Evolutionary conservation across 2,888 invertebrate genomes (phyloP), one percentile per base, ranked within the genome.

Genomic region (Archips crataeganus): DNA sequence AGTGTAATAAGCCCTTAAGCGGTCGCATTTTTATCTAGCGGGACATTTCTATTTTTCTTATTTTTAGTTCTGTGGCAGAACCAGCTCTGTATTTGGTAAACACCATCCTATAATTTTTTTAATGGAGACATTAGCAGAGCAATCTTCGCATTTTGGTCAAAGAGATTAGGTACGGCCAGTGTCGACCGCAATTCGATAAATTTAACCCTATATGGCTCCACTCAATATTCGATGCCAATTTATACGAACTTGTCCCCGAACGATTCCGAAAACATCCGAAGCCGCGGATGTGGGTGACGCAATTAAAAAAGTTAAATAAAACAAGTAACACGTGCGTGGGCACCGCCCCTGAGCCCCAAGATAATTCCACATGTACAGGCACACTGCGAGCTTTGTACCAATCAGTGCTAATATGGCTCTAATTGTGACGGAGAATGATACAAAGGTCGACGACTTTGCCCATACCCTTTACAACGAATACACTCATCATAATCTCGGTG

Each of bases 271-370:
- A 78, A 74, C 70, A 71, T 34, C 71, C 79, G 78, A 75, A 75
- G 73, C 74, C 36, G 67, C 71, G 69, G 76, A 84, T 85, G 89
- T 90, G 90, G 91, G 90, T 88, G 90, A 88, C 81, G 85, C 84
- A 90, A 90, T 91, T 89, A 91, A 92, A 89, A 90, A 90, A 87
- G 85, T 83, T 85, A 73, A 83, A 90, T 87, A 87, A 90, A 91
- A 87, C 84, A 82, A 86, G 81, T 80, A 84, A 83, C 84, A 84
- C 80, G 78, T 83, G 89, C 82, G 91, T 89, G 85, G 90, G 90
- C 82, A 84, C 80, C 82, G 81, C 80, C 78, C 81, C 77, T 77
- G 80, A 71, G 78, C 65, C 68, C 63, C 68, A 61, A 69, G 74
- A 74, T 74, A 74, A 74, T 74, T 74, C 69, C 70, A 74, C 65